phyloP scores from a whole-genome alignment of 2,113 vertebrate genomes.

The Rostratula benghalensis region DNA sequence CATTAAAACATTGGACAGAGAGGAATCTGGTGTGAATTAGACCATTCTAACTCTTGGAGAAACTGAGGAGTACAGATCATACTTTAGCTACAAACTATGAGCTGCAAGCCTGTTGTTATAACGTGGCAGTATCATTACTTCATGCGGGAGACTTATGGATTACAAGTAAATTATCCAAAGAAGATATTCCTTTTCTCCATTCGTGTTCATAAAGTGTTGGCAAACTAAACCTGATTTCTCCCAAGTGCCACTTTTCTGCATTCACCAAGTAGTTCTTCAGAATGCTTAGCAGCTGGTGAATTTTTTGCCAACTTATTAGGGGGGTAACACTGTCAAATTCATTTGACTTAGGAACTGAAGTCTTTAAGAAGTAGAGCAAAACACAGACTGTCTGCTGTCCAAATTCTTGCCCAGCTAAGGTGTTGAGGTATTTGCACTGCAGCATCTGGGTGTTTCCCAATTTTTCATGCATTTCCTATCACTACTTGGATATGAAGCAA shows the following conservation, averaged over 20 bases:
- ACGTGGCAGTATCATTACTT: neutral
- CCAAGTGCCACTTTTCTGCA: neutral
- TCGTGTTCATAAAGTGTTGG: neutral
- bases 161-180: slow-evolving; percentile 6
- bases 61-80: neutral
- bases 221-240: neutral
- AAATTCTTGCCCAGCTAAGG: neutral
- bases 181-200: neutral
- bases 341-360: neutral
- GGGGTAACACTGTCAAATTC: neutral
- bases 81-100: neutral
- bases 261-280: neutral
- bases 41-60: slow-evolving; percentile 14
- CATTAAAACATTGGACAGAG: neutral
- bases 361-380: neutral
- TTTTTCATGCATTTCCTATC: neutral
- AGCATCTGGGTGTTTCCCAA: neutral
- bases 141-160: neutral
- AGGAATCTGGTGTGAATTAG: neutral
- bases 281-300: neutral
- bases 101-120: neutral
- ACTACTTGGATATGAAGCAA: neutral
- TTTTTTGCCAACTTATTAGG: neutral
- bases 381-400: neutral
- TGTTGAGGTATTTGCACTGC: neutral